phyloP scores from a whole-genome alignment of 2,113 vertebrate genomes.

The Antechinus stuartii region DNA sequence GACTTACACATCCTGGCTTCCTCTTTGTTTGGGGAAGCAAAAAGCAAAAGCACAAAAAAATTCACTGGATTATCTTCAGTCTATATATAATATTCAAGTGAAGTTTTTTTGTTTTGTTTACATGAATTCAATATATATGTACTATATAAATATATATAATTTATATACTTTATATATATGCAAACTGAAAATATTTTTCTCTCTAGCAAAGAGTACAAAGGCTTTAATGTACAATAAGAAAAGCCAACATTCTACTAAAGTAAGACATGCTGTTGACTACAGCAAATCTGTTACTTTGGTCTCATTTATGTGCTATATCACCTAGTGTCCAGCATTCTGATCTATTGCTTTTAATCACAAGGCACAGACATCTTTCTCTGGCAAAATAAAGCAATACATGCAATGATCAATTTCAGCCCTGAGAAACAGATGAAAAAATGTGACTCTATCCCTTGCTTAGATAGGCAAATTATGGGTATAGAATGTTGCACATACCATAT shows the following conservation, averaged over 20 bases:
- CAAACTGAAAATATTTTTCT: constrained; percentile 10
- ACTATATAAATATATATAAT: too few species aligned
- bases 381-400: background rate
- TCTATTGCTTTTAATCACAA: background rate
- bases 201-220: background rate
- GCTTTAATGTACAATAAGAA: background rate
- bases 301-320: background rate
- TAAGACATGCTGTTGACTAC: background rate
- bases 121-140: background rate
- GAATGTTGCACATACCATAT: background rate
- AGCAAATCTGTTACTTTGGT: background rate
- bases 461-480: background rate
- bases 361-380: background rate
- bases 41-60: background rate
- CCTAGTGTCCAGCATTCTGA: background rate
- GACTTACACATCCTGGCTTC: constrained; percentile 18
- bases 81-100: background rate
- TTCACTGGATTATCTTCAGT: background rate
- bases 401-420: background rate
- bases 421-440: background rate
- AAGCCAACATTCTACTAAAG: background rate
- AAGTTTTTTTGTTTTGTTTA: background rate
- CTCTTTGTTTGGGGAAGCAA: constrained; percentile 63
- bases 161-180: background rate
- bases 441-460: background rate